These are phyloP conservation scores for Proteles cristata DNA, from an alignment of 2,113 vertebrate species.

Conservation along the genomic window DNA sequence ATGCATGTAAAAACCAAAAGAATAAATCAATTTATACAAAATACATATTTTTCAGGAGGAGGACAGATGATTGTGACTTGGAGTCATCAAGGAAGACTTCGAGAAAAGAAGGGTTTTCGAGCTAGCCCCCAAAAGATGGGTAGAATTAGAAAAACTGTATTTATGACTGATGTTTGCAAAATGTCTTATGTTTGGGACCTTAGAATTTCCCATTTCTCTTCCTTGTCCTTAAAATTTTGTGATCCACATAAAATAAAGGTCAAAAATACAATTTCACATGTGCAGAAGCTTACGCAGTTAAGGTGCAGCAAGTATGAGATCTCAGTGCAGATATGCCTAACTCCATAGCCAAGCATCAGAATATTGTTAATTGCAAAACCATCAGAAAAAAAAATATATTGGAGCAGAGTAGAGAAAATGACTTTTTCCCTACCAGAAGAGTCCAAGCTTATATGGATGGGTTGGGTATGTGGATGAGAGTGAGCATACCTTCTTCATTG, in stretches of 20 bases:
- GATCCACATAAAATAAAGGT: background rate
- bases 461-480: rapidly evolving
- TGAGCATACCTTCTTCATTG: background rate
- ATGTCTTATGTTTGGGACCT: background rate
- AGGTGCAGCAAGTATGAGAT: background rate
- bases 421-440: background rate
- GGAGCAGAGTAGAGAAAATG: background rate
- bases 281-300: background rate
- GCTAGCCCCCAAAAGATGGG: background rate
- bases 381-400: background rate
- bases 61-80: background rate
- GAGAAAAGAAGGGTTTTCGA: background rate
- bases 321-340: background rate
- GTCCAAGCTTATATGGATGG: background rate
- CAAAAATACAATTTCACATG: background rate
- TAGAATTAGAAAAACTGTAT: background rate
- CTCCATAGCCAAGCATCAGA: background rate
- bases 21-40: background rate
- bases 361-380: background rate
- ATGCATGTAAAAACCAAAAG: background rate
- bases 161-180: background rate
- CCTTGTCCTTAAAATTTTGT: background rate
- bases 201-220: background rate
- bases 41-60: background rate
- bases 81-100: background rate